These are phyloP conservation scores for Galago senegalensis DNA, from an alignment of 2,797 vertebrate genomes.

Conservation along the genomic window DNA sequence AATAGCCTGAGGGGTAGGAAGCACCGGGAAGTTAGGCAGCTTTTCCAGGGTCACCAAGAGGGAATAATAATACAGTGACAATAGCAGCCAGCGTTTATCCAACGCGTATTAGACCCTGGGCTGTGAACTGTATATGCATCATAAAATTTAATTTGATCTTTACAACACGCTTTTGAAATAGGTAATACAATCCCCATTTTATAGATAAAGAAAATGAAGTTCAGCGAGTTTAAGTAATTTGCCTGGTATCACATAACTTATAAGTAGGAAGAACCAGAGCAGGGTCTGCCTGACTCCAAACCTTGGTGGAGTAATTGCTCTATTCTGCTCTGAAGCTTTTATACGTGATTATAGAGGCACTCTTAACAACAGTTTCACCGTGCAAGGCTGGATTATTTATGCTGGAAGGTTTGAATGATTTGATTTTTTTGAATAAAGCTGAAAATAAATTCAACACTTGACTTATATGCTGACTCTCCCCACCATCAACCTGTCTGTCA, in stretches of 20 bases:
- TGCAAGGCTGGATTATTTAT: background rate
- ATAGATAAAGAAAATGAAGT: conserved; percentile 8
- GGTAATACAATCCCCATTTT: background rate
- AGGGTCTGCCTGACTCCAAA: background rate
- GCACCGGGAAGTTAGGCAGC: background rate
- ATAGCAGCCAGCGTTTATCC: background rate
- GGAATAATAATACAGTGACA: background rate
- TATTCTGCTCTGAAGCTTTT: background rate
- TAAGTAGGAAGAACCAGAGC: background rate
- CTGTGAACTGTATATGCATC: background rate
- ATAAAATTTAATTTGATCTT: conserved; percentile 24
- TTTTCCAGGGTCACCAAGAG: background rate
- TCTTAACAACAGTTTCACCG: background rate
- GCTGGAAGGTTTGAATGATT: background rate
- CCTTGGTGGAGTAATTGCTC: background rate
- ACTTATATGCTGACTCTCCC: background rate
- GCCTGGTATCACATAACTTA: background rate
- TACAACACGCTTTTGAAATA: conserved; percentile 10
- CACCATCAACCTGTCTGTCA: background rate
- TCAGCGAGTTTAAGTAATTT: conserved; percentile 39
- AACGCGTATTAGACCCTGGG: background rate
- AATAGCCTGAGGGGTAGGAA: background rate
- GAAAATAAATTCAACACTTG: background rate
- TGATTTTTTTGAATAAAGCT: background rate
- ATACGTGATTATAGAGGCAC: background rate